Evolutionary conservation across 2,113 vertebrate genomes (phyloP).

Genomic region (Sakesphorus luctuosus): DNA sequence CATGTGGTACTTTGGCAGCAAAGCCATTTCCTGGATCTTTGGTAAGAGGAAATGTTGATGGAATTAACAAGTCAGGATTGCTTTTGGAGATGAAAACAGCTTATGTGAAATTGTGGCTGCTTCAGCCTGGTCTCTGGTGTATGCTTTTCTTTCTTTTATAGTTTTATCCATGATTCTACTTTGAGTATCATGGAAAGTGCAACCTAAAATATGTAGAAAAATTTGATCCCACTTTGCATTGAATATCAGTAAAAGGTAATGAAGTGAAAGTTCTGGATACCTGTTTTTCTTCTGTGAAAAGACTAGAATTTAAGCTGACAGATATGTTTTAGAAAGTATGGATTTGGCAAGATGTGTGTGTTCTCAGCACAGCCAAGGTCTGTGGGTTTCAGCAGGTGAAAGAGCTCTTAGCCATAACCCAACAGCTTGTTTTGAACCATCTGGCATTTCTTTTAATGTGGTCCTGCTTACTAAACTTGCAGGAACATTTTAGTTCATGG

Average conservation of each 20-base stretch:
- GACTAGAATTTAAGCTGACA: neutral
- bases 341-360: neutral
- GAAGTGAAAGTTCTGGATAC: neutral
- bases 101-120: neutral
- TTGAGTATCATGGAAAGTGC: neutral
- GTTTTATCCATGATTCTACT: neutral
- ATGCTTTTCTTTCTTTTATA: neutral
- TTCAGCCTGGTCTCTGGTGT: neutral
- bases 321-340: neutral
- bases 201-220: neutral
- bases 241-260: neutral
- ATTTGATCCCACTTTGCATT: neutral
- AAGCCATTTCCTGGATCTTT: neutral
- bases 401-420: neutral
- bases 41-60: neutral
- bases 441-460: neutral
- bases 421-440: neutral
- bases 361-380: neutral
- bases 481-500: neutral
- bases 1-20: neutral
- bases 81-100: neutral
- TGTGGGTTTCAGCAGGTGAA: neutral
- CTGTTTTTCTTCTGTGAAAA: neutral
- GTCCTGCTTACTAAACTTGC: neutral
- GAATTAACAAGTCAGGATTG: neutral